Evolutionary conservation across 2,888 invertebrate genomes (phyloP).

Genomic region (Strigamia maritima): DNA sequence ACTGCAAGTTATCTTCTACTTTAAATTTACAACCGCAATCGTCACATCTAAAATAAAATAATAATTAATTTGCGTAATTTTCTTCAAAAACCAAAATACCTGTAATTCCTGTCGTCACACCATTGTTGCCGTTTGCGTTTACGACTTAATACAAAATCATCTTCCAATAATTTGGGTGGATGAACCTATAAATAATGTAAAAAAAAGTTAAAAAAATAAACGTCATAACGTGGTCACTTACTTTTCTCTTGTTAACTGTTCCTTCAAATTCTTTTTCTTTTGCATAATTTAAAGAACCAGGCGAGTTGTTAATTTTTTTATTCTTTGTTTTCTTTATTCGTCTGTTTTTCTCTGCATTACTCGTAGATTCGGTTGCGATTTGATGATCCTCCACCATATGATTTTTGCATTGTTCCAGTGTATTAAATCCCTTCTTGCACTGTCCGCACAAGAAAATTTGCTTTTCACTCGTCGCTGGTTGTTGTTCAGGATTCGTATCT

Average conservation of each 20-base stretch:
- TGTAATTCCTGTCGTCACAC: constrained; percentile 40
- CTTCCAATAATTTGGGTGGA: constrained; percentile 43
- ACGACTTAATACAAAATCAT: constrained; percentile 43
- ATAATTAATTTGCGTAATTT: background rate
- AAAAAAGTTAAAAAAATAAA: background rate
- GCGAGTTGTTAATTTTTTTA: background rate
- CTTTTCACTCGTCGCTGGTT: constrained; percentile 33
- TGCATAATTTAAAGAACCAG: background rate
- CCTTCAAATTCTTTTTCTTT: constrained; percentile 28
- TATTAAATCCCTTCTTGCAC: constrained; percentile 50
- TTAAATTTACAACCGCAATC: constrained; percentile 44
- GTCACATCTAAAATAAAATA: constrained; percentile 15
- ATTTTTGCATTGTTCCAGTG: constrained; percentile 50
- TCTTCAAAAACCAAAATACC: constrained; percentile 38
- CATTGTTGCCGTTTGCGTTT: constrained; percentile 40
- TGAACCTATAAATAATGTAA: constrained; percentile 37
- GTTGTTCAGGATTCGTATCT: background rate
- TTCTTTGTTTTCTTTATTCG: constrained; percentile 8
- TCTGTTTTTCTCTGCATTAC: background rate
- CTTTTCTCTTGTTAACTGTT: background rate
- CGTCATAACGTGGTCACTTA: background rate
- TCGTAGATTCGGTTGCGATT: background rate
- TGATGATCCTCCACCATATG: constrained; percentile 48
- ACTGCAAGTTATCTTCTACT: constrained; percentile 46
- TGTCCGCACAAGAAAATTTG: constrained; percentile 52